These are phyloP conservation scores for Fulica atra DNA, from an alignment of 2,113 vertebrate genomes.

Conservation along the genomic window DNA sequence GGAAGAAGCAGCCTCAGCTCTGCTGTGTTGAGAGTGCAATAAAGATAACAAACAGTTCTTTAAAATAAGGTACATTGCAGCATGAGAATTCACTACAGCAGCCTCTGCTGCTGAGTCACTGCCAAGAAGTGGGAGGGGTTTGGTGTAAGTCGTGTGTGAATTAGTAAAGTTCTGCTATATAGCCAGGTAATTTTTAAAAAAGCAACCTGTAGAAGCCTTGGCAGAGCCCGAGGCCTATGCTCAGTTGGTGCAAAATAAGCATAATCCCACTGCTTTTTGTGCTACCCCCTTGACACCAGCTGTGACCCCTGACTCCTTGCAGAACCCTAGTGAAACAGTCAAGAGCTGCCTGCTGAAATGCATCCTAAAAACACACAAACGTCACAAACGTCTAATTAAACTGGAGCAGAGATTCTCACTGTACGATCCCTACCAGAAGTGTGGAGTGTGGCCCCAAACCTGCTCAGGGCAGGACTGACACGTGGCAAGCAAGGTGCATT, in stretches of 20 bases:
- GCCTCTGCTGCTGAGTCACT: not conserved
- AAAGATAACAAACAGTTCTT: not conserved
- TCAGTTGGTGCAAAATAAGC: constrained; percentile 25
- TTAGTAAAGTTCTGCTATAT: not conserved
- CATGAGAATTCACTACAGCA: not conserved
- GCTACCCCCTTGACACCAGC: constrained; percentile 8
- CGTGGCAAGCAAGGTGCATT: constrained; percentile 59
- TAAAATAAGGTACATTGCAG: not conserved
- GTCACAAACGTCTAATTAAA: constrained; percentile 62
- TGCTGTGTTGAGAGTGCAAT: not conserved
- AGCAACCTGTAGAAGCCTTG: not conserved
- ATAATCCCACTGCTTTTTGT: not conserved
- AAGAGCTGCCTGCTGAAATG: constrained; percentile 74
- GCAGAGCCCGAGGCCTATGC: not conserved
- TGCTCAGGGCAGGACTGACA: constrained; percentile 28
- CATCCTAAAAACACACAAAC: constrained; percentile 64
- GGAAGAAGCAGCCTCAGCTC: not conserved
- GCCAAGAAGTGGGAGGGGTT: constrained; percentile 1
- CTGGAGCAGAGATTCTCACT: constrained; percentile 59
- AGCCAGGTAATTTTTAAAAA: not conserved
- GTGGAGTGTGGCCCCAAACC: constrained; percentile 43
- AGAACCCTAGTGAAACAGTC: not conserved
- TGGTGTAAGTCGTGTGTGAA: not conserved
- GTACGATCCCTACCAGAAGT: constrained; percentile 59
- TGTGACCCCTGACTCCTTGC: constrained; percentile 6